Base-by-base conservation (phyloP, 2,113 vertebrate genomes). In the Excalfactoria chinensis region DNA sequence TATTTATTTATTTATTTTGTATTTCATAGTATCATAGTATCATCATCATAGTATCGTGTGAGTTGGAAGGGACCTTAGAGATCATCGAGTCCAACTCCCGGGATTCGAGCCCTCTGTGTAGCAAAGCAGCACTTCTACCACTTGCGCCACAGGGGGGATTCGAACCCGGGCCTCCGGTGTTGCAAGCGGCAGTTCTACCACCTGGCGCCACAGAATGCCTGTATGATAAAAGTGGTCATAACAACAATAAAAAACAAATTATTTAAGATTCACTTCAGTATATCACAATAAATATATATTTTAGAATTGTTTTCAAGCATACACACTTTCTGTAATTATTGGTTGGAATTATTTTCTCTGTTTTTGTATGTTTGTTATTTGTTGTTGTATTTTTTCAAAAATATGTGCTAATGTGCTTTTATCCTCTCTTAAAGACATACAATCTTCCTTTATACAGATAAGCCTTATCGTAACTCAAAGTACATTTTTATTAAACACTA, bases 221-320 rank as follows among this genome's bases (percentile, higher is more conserved):
- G 1, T 53, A 43, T 13, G 55, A 11, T 30, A 70, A 23, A 53
- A 1, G 6, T 19, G 16, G 2, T 89, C 3, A 32, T 25, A 64
- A 3, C 1, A 53, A 71, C 23, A 51, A 48, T 21, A 74, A 4
- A 0, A 2, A 32, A 4, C 7, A 44, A 53, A 49, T 71, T 70
- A 66, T 59, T 77, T 74, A 70, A 80, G 9, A 76, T 40, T 60
- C 28, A 71, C 1, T 2, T 37, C 51, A 59, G 9, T 53, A 17
- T 2, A 40, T 11, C 34, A 10, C 14, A 55, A 81, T 19, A 86
- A 40, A 64, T 34, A 26, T 0, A 4, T n/a, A 76, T 56, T 73
- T 87, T 75, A 63, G 9, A 63, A 11, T 13, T 68, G 16, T 64
- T 86, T 91, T 73, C 34, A 88, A 76, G 55, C 5, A 43, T 41